Base-by-base conservation (phyloP, 1,140 invertebrate genomes). In the Neodiprion fabricii region DNA sequence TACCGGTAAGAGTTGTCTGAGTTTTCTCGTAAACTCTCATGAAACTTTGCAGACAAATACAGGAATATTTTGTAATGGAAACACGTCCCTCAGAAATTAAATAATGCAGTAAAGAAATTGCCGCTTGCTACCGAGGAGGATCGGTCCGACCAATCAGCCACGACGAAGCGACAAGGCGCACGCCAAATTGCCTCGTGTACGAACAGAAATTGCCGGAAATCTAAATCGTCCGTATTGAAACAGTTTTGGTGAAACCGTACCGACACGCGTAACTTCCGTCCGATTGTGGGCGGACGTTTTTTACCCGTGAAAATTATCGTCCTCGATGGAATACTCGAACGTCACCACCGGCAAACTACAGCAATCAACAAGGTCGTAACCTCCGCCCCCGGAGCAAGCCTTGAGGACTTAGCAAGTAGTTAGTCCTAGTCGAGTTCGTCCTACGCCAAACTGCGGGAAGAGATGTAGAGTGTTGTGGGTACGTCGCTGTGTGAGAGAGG, bases 61-160 rank as follows among this genome's bases (percentile, higher is more conserved):
- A 83, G 82, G 85, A 85, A 85, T 85, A 84, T 85, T 85, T 83
- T 79, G 82, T 81, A 84, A 84, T 83, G 79, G 80, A 82, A 84
- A 83, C 83, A 84, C 84, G 80, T 84, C 76, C 73, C 75, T 81
- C 77, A 78, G 79, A 83, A 84, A 84, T 85, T 83, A 85, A 84
- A 85, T 83, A 82, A 82, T 77, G 80, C 77, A 76, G 80, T 83
- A 77, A 79, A 77, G 77, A 79, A 70, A 76, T 61, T 61, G 53
- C 53, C n/a, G 53, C 8, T 61, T 61, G 28, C 28, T 40, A 40
- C 28, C 28, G 28, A 40, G 28, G 28, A 40, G 2, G 2, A 40
- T 40, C 28, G 0, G 28, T 40, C 28, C 28, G 1, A 40, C 28
- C 28, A 40, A 40, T 40, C 28, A 40, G 5, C 28, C 2, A 40